Evolutionary conservation across 2,797 vertebrate genomes (phyloP), one percentile per base, ranked within the genome.

Genomic region (Lophotriccus pileatus): DNA sequence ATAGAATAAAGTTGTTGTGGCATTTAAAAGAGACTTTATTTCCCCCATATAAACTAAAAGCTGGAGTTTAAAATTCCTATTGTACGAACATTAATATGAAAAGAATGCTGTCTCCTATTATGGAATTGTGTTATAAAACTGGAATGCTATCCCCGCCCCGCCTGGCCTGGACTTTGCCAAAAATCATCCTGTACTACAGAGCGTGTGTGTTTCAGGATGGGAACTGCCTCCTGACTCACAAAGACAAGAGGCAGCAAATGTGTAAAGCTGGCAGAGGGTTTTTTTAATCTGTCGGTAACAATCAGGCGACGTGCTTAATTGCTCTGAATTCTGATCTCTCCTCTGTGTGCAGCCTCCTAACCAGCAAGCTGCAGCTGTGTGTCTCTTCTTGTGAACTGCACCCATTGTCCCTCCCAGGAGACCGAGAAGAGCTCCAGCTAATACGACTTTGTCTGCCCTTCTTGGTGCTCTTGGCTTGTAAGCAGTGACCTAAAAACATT

Each of bases 71-170:
- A 96, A 91, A 94, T 94, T 94, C 92, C 95, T 96, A 70, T 97
- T 96, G 85, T 96, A 92, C 78, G 96, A 97, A 95, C 95, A 97
- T 97, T 91, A 96, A 96, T 97, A 97, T 93, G 96, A 97, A 97
- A 98, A 96, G 95, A 97, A 98, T 97, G 91, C 72, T 93, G 91
- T 94, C 91, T 90, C 96, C 96, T 95, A 96, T 96, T 97, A 97
- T 92, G 96, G 97, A 97, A 96, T 97, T 98, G 97, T 97, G 97
- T 98, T 98, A 97, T 96, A 91, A 97, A 97, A 97, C 95, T 97
- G 97, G 97, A 98, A 98, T 98, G 97, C 82, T 94, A 39, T 95
- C 95, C 77, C 97, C 86, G 91, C 97, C 97, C 93, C 32, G 7
- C 94, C 96, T 97, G 97, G 97, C 97, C 64, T 0, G 0, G 72